Base-by-base conservation (phyloP, 2,888 invertebrate species). In the Parthenolecanium corni region DNA sequence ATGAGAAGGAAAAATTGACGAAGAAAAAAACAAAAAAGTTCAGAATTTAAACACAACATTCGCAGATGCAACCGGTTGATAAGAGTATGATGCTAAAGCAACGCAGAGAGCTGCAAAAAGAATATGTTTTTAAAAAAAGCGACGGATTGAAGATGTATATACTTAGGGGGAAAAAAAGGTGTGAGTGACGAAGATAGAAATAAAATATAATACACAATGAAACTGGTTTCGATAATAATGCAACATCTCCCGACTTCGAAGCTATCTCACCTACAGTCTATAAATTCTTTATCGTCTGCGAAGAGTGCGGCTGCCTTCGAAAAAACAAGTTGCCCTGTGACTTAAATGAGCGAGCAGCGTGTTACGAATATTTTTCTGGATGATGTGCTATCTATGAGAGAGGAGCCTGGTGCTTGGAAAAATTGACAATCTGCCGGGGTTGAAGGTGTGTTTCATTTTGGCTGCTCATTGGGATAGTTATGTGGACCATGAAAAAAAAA, bases 191-290 rank as follows among this genome's bases (percentile, higher is more conserved):
- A 38, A 61, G 61, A 61, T 61, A 38, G 61, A 61, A 47, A 61
- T 61, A 61, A 61, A n/a, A n/a, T n/a, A n/a, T 51, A 61, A 51
- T 51, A 51, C 61, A 61, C 61, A 46, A 51, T 61, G 51, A 61
- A 61, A 61, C 61, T 61, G 61, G 61, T 61, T 61, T 61, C 61
- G 51, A 61, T 61, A 61, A 61, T 61, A 61, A 61, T 61, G 61
- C 61, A 61, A 61, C 61, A 61, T 61, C 61, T 61, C 61, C 51
- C 61, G 61, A 61, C 61, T 61, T 61, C 61, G 20, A 61, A 51
- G 61, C 51, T 61, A 61, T 61, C 61, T 61, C 61, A 61, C 61
- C 61, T 61, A 61, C 61, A 61, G 61, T 61, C 61, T 61, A 61
- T 61, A 61, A 61, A 61, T 61, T 61, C 61, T 61, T 61, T 61